Evolutionary conservation across 2,113 vertebrate genomes (phyloP), one percentile per base, ranked within the genome.

Genomic region (Cyphomyrus discorhynchus): DNA sequence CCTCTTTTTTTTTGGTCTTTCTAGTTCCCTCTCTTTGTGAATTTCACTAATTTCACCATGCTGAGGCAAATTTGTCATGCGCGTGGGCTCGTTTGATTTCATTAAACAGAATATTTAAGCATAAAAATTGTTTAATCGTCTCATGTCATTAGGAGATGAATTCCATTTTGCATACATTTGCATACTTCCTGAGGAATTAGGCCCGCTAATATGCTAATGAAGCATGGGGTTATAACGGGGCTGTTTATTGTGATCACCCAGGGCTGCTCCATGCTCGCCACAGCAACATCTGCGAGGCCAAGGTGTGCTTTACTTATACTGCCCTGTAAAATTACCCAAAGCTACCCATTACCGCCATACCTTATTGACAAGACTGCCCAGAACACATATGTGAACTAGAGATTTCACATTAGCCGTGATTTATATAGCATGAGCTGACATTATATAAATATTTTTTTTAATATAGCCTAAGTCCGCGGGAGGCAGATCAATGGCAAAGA

Each of bases 81-180:
- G 93, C 96, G 93, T 96, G 96, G 96, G 96, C 97, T 96, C 97
- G 97, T 98, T 98, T 98, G 97, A 99, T 98, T 98, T 98, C 97
- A 99, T 98, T 98, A 98, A 98, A 98, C 96, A 96, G 98, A 98
- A 98, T 98, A 98, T 98, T 98, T 99, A 97, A 98, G 97, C 97
- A 97, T 97, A 98, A 97, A 99, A 98, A 98, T 98, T 97, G 97
- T 98, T 98, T 98, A 99, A 98, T 98, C 97, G 97, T 97, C 97
- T 98, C 96, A 97, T 98, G 98, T 97, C 98, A 98, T 98, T 98
- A 97, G 96, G 96, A 98, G 97, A 98, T 98, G 97, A 97, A 97
- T 98, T 98, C 97, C 97, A 96, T 97, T 98, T 98, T 97, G 98
- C 98, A 99, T 98, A 97, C 92, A 98, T 99, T 98, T 98, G 97